Conservation (phyloP, 2,113 vertebrate genomes). For the Xerus inauris region DNA sequence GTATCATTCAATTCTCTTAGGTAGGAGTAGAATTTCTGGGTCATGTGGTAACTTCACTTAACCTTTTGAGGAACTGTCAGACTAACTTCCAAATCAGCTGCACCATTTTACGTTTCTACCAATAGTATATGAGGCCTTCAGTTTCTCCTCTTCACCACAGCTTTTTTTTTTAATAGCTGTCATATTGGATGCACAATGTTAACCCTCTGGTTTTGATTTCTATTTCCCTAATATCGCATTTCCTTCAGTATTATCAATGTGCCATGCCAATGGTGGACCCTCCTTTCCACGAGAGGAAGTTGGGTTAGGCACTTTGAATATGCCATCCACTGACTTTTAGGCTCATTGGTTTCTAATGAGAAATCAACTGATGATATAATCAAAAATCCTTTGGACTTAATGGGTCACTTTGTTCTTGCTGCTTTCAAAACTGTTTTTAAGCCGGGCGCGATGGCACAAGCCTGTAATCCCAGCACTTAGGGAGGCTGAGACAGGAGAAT, state of each 20-base stretch:
- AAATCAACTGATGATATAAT: too few species aligned
- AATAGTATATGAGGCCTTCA: neutral
- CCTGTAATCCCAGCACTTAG: too few species aligned
- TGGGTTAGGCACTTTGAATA: too few species aligned
- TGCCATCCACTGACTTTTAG: too few species aligned
- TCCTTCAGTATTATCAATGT: neutral
- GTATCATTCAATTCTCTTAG: neutral
- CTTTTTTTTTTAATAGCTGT: neutral
- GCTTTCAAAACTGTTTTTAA: too few species aligned
- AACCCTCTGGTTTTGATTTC: neutral
- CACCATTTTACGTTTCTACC: neutral
- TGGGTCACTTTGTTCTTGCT: too few species aligned
- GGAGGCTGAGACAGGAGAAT: too few species aligned
- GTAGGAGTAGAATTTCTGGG: neutral
- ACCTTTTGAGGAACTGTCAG: conserved; percentile 36
- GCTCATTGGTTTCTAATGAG: too few species aligned
- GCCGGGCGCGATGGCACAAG: too few species aligned
- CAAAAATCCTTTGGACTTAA: too few species aligned
- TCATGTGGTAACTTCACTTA: neutral
- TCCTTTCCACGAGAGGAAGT: neutral
- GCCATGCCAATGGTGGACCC: neutral
- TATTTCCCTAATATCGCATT: neutral
- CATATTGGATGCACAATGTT: neutral
- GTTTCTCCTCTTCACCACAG: conserved; percentile 14
- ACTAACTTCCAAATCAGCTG: neutral